Conservation (phyloP, 2,113 vertebrate genomes). For the Cettia cetti region DNA sequence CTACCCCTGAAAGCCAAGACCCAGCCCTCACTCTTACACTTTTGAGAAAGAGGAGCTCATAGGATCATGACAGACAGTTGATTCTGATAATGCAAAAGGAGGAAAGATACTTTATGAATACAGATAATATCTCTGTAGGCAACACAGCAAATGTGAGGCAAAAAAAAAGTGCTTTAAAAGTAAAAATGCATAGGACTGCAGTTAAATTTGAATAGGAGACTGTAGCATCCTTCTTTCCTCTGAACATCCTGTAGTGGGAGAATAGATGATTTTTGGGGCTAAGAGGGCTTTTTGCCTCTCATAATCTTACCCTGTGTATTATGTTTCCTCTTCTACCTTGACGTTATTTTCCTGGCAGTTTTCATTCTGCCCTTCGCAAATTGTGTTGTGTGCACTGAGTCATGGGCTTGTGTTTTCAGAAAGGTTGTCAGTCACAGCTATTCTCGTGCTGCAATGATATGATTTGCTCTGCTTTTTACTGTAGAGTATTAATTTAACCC, state of each 20-base stretch:
- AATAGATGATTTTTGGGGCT: neutral
- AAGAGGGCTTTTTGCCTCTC: neutral
- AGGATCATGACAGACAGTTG: neutral
- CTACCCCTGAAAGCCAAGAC: neutral
- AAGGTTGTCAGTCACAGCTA: slow-evolving; percentile 33
- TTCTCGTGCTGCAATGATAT: neutral
- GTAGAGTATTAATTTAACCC: slow-evolving; percentile 23
- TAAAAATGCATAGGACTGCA: neutral
- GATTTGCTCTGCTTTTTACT: slow-evolving; percentile 21
- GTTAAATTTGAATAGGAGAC: neutral
- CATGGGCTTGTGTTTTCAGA: slow-evolving; percentile 21
- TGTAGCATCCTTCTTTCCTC: neutral
- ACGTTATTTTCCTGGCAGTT: neutral
- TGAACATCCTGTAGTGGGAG: neutral
- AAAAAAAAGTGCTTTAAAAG: neutral
- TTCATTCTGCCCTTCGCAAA: neutral
- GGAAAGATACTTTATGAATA: neutral
- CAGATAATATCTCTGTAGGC: neutral
- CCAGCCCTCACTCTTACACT: neutral
- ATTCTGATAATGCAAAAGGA: neutral
- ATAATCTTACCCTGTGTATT: neutral
- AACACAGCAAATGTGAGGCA: neutral
- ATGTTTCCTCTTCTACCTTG: neutral
- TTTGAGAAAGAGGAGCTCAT: neutral
- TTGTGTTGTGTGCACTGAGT: slow-evolving; percentile 1